Conservation (phyloP, 2,113 vertebrate species). For the Piliocolobus tephrosceles region DNA sequence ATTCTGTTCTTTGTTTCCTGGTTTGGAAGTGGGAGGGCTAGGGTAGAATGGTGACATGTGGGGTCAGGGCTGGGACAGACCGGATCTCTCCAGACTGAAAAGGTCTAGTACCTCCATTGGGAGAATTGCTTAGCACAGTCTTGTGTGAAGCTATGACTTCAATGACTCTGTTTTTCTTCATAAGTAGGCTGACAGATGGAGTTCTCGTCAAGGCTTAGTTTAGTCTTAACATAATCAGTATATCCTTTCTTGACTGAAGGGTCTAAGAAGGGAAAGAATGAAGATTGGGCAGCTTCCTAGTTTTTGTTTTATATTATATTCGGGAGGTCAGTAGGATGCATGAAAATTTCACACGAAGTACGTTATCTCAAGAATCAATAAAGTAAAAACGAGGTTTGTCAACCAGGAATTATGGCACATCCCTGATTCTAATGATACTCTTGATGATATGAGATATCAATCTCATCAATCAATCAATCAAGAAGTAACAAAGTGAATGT, state of each 20-base stretch:
- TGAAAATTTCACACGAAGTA: neutral
- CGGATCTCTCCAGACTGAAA: neutral
- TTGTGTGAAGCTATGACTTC: neutral
- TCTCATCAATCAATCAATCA: neutral
- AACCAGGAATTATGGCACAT: neutral
- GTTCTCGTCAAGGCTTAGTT: neutral
- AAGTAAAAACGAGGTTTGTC: neutral
- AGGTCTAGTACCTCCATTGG: neutral
- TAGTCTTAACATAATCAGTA: neutral
- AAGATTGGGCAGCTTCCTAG: neutral
- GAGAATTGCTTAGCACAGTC: neutral
- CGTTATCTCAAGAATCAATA: slow-evolving; percentile 25
- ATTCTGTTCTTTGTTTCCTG: neutral
- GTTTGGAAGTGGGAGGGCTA: neutral
- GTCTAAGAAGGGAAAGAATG: neutral
- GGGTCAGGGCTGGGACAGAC: neutral
- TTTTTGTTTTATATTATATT: neutral
- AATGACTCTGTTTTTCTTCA: neutral
- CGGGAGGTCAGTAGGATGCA: neutral
- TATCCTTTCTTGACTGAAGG: slow-evolving; percentile 25
- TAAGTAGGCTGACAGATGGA: neutral
- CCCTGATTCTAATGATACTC: neutral
- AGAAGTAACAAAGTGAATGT: neutral
- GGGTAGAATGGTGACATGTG: neutral
- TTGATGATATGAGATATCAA: neutral